Conservation (phyloP, 2,888 invertebrate genomes). For the Parnassius smintheus region DNA sequence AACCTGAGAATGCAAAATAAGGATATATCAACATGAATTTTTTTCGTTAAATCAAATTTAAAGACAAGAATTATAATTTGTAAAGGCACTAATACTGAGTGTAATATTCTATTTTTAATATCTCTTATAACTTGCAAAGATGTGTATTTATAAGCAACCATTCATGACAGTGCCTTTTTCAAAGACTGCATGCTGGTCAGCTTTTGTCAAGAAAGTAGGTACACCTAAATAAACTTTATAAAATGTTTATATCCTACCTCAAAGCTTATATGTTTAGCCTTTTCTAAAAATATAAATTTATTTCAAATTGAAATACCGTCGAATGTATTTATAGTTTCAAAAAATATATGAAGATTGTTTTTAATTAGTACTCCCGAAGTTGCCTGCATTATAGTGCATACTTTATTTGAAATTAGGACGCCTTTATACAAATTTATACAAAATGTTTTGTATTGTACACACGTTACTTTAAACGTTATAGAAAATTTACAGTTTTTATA, state of each 20-base stretch:
- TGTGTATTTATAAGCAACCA: slow-evolving; percentile 11
- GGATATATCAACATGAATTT: too few relatives aligned
- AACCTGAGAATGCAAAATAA: too few relatives aligned
- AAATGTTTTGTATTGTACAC: slow-evolving; percentile 27
- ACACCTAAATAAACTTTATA: too few relatives aligned
- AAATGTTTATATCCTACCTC: too few relatives aligned
- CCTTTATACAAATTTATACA: slow-evolving; percentile 13
- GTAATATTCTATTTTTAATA: slow-evolving; percentile 3
- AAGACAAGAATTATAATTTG: too few relatives aligned
- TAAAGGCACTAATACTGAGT: too few relatives aligned
- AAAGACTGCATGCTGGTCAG: slow-evolving; percentile 35
- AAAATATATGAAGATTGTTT: neutral
- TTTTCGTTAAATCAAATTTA: too few relatives aligned
- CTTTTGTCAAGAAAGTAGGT: slow-evolving; percentile 2
- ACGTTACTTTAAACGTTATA: slow-evolving; percentile 25
- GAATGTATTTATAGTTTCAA: too few relatives aligned
- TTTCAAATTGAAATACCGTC: too few relatives aligned
- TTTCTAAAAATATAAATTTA: too few relatives aligned
- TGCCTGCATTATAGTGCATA: neutral
- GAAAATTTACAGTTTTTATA: slow-evolving; percentile 22
- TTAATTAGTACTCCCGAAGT: neutral
- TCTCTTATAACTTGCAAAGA: slow-evolving; percentile 6
- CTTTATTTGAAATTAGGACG: neutral
- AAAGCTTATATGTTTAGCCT: too few relatives aligned
- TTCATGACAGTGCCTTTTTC: slow-evolving; percentile 37